Base-by-base conservation (phyloP, 2,888 invertebrate genomes). In the Spatulosminthurus flaviceps region DNA sequence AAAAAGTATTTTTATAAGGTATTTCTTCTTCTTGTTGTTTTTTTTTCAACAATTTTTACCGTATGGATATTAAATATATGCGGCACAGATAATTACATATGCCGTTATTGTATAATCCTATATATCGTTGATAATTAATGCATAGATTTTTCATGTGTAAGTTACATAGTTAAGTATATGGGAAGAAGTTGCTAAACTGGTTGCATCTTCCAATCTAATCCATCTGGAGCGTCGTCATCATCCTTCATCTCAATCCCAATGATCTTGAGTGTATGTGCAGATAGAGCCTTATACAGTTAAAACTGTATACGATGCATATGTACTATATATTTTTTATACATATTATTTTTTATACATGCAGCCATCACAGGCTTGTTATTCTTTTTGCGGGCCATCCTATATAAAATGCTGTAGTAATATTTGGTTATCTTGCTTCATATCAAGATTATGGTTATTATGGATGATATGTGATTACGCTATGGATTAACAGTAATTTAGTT, bases 141-240 rank as follows among this genome's bases (percentile, higher is more conserved):
- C 51, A 51, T 51, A 2, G 51, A 1, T 51, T 51, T 5, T 67
- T n/a, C n/a, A n/a, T n/a, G n/a, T n/a, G n/a, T n/a, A n/a, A n/a
- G n/a, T n/a, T n/a, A n/a, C n/a, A n/a, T n/a, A n/a, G n/a, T n/a
- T n/a, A n/a, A n/a, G n/a, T 67, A 28, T 67, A 28, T 67, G 67
- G 26, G 67, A 28, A 70, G 22, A 72, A 72, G 71, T 72, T 72
- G 71, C 71, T 72, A 72, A 72, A 72, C 71, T 72, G 42, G 71
- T 72, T 72, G 24, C 71, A 42, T 51, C 51, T 51, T 51, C 51
- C 51, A 51, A 28, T 70, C n/a, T 41, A 29, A 34, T 43, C 42
- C 71, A 72, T 72, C 71, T 72, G 71, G 71, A 72, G 71, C 71
- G 41, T n/a, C n/a, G n/a, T 70, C 34, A 72, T 42, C 43, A n/a